phyloP scores from a whole-genome alignment of 2,113 vertebrate genomes.

The Mustela lutreola region DNA sequence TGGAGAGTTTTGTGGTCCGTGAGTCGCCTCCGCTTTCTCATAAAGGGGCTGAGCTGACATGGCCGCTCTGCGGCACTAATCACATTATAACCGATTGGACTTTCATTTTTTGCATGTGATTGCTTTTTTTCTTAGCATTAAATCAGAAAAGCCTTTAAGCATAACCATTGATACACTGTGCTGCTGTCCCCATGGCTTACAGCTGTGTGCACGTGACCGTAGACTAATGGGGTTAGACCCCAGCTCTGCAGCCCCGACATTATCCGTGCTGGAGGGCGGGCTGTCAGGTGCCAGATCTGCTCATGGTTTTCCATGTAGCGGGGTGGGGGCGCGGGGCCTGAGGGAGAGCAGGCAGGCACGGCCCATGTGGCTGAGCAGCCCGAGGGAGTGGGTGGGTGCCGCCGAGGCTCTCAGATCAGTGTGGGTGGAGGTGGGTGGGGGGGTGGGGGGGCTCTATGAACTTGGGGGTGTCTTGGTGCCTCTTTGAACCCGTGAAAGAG shows the following conservation, averaged over 20 bases:
- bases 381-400: accelerated
- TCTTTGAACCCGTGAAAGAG: accelerated
- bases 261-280: accelerated
- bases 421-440: neutral
- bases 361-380: neutral
- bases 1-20: neutral
- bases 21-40: neutral
- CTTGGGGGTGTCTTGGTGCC: accelerated
- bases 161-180: neutral
- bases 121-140: neutral
- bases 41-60: too few species aligned
- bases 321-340: too few species aligned
- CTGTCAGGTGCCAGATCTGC: neutral
- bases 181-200: neutral
- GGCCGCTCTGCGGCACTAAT: neutral
- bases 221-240: accelerated
- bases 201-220: neutral
- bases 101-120: neutral
- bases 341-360: neutral
- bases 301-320: neutral
- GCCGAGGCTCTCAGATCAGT: accelerated
- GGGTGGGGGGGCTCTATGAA: neutral
- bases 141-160: neutral
- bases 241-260: accelerated
- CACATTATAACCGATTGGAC: neutral